phyloP scores from a whole-genome alignment of 2,888 invertebrate genomes.

The Cataglyphis livida region DNA sequence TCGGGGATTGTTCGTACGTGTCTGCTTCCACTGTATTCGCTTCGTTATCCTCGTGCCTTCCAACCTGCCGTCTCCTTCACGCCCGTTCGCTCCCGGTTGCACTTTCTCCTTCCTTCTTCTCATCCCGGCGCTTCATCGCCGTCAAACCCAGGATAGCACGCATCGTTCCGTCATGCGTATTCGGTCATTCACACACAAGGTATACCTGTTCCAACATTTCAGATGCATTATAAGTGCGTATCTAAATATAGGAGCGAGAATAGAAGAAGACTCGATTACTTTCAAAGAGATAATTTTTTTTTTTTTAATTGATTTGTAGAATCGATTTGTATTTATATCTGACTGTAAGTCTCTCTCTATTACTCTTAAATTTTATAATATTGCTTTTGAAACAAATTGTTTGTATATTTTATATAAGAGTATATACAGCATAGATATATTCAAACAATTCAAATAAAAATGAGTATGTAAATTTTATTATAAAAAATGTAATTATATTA shows the following conservation, averaged over 20 bases:
- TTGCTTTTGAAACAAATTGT: not conserved
- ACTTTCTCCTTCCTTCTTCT: constrained; percentile 65
- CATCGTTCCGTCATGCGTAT: constrained; percentile 70
- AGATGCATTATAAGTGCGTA: constrained; percentile 75
- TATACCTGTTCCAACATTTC: constrained; percentile 77
- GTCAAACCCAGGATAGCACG: constrained; percentile 68
- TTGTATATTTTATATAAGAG: not conserved
- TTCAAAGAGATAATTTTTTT: not conserved
- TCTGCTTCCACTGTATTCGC: constrained; percentile 71
- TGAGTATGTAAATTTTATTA: not conserved
- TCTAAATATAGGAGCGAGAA: constrained; percentile 75
- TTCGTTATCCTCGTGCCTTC: constrained; percentile 71
- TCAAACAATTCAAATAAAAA: not conserved
- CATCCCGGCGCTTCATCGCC: constrained; percentile 64
- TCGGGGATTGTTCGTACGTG: constrained; percentile 54
- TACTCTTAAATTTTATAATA: not conserved
- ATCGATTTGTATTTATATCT: not conserved
- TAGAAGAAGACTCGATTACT: constrained; percentile 31
- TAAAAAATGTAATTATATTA: not conserved
- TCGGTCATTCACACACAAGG: constrained; percentile 81
- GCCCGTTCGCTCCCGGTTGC: constrained; percentile 53
- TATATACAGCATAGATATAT: not conserved
- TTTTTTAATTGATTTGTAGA: not conserved
- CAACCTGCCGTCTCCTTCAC: constrained; percentile 65
- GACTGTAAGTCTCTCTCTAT: no score